Percentiles rank a stretch among this genome's conserved stretches.
Conservation (phyloP, 2,113 vertebrate species). For the Clupea harengus region DNA sequence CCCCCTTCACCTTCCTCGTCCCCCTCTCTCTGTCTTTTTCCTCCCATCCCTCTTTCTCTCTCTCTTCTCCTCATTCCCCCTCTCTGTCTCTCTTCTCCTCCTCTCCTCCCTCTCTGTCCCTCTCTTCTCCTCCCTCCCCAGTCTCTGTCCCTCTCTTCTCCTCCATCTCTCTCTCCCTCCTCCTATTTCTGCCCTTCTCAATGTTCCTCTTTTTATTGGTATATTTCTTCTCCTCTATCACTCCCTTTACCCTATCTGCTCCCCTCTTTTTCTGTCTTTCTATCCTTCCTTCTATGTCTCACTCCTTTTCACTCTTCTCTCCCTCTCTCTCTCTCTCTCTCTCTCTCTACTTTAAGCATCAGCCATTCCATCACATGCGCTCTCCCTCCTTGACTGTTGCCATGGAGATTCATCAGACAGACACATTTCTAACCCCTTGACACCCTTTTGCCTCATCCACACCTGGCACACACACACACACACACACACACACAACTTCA, state of each 20-base stretch:
- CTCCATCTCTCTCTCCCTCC: background rate
- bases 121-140: background rate
- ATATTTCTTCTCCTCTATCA: background rate
- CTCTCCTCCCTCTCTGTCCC: background rate
- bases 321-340: background rate
- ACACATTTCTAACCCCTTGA: conserved; percentile 53
- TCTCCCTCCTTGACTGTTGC: conserved; percentile 67
- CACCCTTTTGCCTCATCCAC: conserved; percentile 43
- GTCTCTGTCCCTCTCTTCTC: background rate
- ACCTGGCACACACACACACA: conserved; percentile 38
- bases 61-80: background rate
- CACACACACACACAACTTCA: background rate
- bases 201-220: background rate
- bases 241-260: background rate
- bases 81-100: background rate
- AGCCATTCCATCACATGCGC: conserved; percentile 56
- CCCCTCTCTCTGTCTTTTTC: background rate
- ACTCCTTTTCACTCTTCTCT: no score
- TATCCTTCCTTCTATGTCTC: background rate
- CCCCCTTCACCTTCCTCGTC: conserved; percentile 33
- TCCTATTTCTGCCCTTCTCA: no score
- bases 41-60: background rate
- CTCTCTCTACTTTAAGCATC: conserved; percentile 34
- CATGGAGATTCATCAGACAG: conserved; percentile 60
- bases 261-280: conserved; percentile 9